These are phyloP conservation scores for Chymomyza costata DNA, from an alignment of 1,140 invertebrate genomes.

Conservation along the genomic window DNA sequence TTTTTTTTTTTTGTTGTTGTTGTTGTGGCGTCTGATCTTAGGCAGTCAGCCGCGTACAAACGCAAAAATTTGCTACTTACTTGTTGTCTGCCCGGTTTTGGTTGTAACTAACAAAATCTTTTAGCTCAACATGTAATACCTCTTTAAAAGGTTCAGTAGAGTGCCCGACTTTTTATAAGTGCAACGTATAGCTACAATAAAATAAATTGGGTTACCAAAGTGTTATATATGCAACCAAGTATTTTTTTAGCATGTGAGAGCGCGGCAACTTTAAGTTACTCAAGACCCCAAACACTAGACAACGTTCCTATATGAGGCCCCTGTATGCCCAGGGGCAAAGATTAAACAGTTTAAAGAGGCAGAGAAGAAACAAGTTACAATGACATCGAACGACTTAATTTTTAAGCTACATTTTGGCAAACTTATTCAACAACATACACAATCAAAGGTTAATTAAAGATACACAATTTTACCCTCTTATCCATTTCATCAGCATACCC, in stretches of 20 bases:
- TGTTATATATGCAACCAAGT: slow-evolving; percentile 62
- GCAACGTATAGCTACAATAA: slow-evolving; percentile 2
- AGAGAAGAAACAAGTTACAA: slow-evolving; percentile 9
- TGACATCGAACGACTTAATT: slow-evolving; percentile 9
- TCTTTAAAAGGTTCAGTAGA: slow-evolving; percentile 64
- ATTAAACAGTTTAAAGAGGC: slow-evolving; percentile 67
- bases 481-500: slow-evolving; percentile 26
- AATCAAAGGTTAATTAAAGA: slow-evolving; percentile 25
- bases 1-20: too few relatives aligned
- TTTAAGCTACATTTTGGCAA: slow-evolving; percentile 10
- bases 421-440: slow-evolving; percentile 20
- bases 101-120: slow-evolving; percentile 37
- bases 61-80: slow-evolving; percentile 21
- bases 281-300: slow-evolving; percentile 41
- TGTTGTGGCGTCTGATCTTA: slow-evolving; percentile 1
- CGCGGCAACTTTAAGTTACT: slow-evolving; percentile 33
- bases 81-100: slow-evolving; percentile 19
- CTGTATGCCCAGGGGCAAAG: slow-evolving; percentile 58
- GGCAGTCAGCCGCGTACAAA: slow-evolving; percentile 16
- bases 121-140: slow-evolving; percentile 60
- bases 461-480: slow-evolving; percentile 32
- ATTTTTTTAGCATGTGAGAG: slow-evolving; percentile 58
- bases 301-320: slow-evolving; percentile 40
- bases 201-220: slow-evolving; percentile 61
- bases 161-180: too few relatives aligned